Evolutionary conservation across 30 jellyfish, hydroid and myxozoan genomes (phyloP), one percentile per base, ranked within the genome.

Genomic region (Mastigias papua): DNA sequence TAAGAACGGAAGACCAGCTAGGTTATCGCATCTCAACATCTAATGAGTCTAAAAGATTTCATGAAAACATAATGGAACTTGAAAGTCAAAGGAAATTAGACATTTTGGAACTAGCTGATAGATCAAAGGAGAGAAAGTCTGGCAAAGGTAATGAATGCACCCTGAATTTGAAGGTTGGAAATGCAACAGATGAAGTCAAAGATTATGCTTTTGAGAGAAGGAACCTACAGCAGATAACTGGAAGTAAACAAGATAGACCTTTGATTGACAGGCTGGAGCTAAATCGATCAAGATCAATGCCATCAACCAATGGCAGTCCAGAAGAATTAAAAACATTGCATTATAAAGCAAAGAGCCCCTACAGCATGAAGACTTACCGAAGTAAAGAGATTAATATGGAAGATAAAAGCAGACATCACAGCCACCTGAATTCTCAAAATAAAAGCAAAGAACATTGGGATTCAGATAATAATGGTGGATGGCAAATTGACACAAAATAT

Each of bases 281-380:
- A 54, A 2, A 54, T 54, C 17, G 9, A 54, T 54, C 67, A 54
- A 19, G 25, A 54, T 19, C 9, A 5, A 54, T 19, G 26, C 67
- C 3, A 54, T 25, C 19, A 42, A 63, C 6, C 15, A 63, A 63
- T 5, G 74, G 23, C 15, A 34, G 68, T 6, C 48, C 69, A 22
- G 26, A 34, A 72, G 83, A 72, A 16, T 35, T 72, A 49, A 72
- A 21, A 72, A 72, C 68, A 25, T n/a, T 72, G 68, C 83, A 30
- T 19, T 72, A 49, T 49, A 37, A 62, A 25, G 35, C 74, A 26
- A 63, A 63, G 23, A 63, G 23, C 23, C 21, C 35, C 2, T n/a
- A 22, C 42, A 42, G 26, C 21, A 63, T 1, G 23, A 42, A 63
- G 19, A 25, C 2, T 25, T 8, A 63, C 23, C 20, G 74, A 22